Conservation (phyloP, 2,797 vertebrate species). For the Pipistrellus kuhlii region DNA sequence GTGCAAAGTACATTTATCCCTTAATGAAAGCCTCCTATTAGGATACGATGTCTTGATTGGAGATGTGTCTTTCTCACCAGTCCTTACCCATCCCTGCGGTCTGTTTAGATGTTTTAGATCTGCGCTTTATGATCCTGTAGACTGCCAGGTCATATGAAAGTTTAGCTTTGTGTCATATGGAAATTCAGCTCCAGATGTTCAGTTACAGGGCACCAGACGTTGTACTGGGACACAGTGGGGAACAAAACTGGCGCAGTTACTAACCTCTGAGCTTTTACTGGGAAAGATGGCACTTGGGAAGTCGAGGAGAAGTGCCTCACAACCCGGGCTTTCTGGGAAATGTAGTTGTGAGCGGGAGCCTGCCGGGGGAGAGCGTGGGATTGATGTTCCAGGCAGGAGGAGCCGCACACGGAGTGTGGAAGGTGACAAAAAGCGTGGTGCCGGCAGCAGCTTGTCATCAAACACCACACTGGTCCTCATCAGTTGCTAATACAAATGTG, state of each 20-base stretch:
- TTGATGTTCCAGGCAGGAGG: background rate
- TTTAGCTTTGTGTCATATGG: background rate
- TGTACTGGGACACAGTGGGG: no score
- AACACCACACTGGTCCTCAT: background rate
- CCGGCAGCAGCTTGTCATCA: background rate
- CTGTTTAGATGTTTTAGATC: background rate
- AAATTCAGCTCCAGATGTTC: background rate
- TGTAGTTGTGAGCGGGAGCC: background rate
- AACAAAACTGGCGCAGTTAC: rapidly evolving
- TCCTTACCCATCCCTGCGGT: background rate
- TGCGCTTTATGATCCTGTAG: background rate
- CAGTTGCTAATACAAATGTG: background rate
- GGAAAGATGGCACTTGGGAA: background rate
- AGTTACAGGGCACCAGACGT: background rate
- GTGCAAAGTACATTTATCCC: background rate
- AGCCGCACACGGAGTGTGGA: background rate
- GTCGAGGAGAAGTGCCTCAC: no score
- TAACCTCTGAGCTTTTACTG: background rate
- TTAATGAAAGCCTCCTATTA: background rate
- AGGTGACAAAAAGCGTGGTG: background rate
- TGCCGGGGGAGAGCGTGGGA: background rate
- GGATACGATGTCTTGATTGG: background rate
- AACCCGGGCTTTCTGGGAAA: background rate
- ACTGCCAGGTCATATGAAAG: background rate
- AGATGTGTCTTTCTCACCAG: no score